These are phyloP conservation scores for Zaprionus ghesquierei DNA, from an alignment of 1,140 invertebrate species.

Conservation along the genomic window DNA sequence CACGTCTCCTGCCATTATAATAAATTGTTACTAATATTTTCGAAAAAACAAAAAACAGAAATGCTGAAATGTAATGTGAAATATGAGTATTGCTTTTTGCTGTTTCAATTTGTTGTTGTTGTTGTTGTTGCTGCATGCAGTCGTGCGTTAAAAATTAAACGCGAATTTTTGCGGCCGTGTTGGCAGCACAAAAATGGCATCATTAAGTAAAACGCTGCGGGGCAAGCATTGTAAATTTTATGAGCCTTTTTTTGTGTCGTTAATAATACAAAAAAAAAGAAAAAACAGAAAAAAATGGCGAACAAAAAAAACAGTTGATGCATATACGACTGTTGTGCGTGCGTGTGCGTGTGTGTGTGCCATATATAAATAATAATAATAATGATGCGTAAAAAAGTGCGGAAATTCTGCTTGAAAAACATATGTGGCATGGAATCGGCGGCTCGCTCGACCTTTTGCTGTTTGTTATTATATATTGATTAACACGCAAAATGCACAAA, in stretches of 20 bases:
- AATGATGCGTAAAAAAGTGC: constrained; percentile 62
- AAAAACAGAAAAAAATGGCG: constrained; percentile 19
- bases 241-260: constrained; percentile 76
- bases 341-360: background rate
- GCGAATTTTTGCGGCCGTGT: constrained; percentile 70
- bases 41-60: background rate
- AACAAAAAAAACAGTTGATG: constrained; percentile 12
- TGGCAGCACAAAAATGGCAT: constrained; percentile 76
- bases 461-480: constrained; percentile 62
- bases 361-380: constrained; percentile 53
- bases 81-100: constrained; percentile 28
- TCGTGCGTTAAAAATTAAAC: constrained; percentile 80
- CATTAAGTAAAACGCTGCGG: constrained; percentile 75
- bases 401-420: constrained; percentile 55
- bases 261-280: constrained; percentile 71
- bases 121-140: constrained; percentile 61
- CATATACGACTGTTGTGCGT: background rate
- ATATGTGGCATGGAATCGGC: constrained; percentile 45
- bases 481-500: constrained; percentile 76
- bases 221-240: constrained; percentile 79
- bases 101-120: constrained; percentile 17
- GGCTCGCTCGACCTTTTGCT: constrained; percentile 3
- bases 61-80: constrained; percentile 17
- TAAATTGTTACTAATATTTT: background rate
- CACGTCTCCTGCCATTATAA: background rate